phyloP scores from a whole-genome alignment of 2,113 vertebrate genomes.

The Coturnix japonica region DNA sequence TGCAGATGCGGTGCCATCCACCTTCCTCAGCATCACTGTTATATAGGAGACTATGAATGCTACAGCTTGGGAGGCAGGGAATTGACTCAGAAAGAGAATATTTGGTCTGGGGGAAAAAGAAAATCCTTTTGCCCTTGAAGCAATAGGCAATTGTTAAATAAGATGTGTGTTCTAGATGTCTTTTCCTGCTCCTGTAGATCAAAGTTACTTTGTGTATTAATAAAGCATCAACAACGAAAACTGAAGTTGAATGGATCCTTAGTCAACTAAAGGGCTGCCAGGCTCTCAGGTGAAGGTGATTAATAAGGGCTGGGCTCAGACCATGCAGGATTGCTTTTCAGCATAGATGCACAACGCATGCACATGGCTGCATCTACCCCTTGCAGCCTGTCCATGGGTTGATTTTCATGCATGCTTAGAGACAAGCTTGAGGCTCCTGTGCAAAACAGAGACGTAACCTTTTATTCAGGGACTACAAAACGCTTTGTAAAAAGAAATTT shows the following conservation, averaged over 20 bases:
- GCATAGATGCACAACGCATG: rapidly evolving
- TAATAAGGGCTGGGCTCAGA: not conserved
- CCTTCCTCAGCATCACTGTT: not conserved
- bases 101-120: not conserved
- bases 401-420: rapidly evolving
- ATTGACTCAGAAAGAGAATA: not conserved
- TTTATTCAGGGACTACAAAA: not conserved
- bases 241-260: not conserved
- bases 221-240: not conserved
- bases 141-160: not conserved
- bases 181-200: slow-evolving; percentile 25
- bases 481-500: not conserved
- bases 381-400: not conserved
- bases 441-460: not conserved
- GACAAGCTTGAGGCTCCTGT: not conserved
- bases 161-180: not conserved
- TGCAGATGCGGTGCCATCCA: rapidly evolving
- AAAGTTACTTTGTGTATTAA: slow-evolving; percentile 12
- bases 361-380: rapidly evolving
- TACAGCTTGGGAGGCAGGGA: not conserved
- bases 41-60: not conserved
- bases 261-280: not conserved
- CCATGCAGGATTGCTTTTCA: not conserved
- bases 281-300: not conserved
- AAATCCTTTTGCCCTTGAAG: slow-evolving; percentile 14